Base-by-base conservation (phyloP, 1,140 invertebrate species). In the Drosophila pectinifera region DNA sequence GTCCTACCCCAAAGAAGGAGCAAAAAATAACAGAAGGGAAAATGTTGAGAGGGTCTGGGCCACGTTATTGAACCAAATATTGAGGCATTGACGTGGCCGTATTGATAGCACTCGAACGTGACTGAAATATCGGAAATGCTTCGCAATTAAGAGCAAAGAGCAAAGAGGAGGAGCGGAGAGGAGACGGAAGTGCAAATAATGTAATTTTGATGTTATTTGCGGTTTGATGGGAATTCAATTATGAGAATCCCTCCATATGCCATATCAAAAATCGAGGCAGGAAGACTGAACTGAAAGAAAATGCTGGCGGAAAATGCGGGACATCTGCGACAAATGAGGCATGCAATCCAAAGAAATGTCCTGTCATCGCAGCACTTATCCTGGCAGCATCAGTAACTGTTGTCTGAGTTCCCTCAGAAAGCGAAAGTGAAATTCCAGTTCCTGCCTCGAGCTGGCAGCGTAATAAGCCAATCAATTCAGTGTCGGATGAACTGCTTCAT, bases 401-500 rank as follows among this genome's bases (percentile, higher is more conserved):
- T 68, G 64, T 39, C 46, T 14, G 38, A 39, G 45, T n/a, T n/a
- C n/a, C n/a, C n/a, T n/a, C n/a, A 18, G 38, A 53, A 41, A 18
- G 34, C 16, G 24, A 73, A 69, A 57, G 56, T 69, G 22, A 69
- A 48, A 46, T 64, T 62, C 42, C 49, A 55, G 70, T 70, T 51
- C 49, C 48, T 72, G 61, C 42, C 72, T 22, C 34, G 42, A 82
- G 75, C 78, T 88, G 78, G 59, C 70, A 63, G 70, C 72, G 80
- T 80, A 88, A 88, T 88, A 88, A 88, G 84, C 80, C 84, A 88
- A 88, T 88, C 84, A 88, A 88, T 88, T 88, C 84, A 84, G 84
- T 88, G 84, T 88, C 85, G 82, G 83, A 89, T 89, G 83, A 88
- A 88, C 84, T 89, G 83, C 83, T 88, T 88, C 83, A 88, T 88